Base-by-base conservation (phyloP, 2,888 invertebrate genomes). In the Amphipyra tragopoginis region DNA sequence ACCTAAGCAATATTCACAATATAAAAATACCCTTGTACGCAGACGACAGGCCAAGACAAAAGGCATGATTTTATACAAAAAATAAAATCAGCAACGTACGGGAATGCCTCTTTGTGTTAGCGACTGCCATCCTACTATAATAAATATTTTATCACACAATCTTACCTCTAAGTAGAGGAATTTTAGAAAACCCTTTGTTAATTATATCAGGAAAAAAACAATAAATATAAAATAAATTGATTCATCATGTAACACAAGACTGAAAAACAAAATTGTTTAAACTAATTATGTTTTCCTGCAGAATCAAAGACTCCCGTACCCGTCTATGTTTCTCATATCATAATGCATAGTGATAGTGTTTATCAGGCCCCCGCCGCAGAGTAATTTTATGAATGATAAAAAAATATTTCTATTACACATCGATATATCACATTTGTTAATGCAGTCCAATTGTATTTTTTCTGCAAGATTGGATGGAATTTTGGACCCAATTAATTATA, bases 1-100 rank as follows among this genome's bases (percentile, higher is more conserved):
- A 86, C 83, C 90, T 91, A 92, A 86, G 83, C 55, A 87, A 89
- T 90, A 88, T 90, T 90, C 86, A 90, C 86, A 88, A 88, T 88
- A 89, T 86, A 88, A 88, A 88, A 88, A 89, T 87, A 92, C 92
- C 90, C 92, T 89, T 88, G 90, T 85, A 88, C 78, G 82, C 83
- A 90, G 94, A 94, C 93, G 93, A 93, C 94, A 93, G 94, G 94
- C 94, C 94, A 94, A 94, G 94, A 93, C 94, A 90, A 90, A 89
- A 92, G 93, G 90, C 87, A 90, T 86, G 93, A 94, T 93, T 93
- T 93, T 94, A 94, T 92, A 93, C 93, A 93, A 92, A 94, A 94
- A 91, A 92, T 93, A 93, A 94, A 94, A 94, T 93, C 92, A 88
- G 74, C 80, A 77, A 79, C 83, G 94, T 94, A 94, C 94, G 94